Evolutionary conservation across 1,140 invertebrate species (phyloP), one percentile per base, ranked within the genome.

Genomic region (Cheumatopsyche charites): DNA sequence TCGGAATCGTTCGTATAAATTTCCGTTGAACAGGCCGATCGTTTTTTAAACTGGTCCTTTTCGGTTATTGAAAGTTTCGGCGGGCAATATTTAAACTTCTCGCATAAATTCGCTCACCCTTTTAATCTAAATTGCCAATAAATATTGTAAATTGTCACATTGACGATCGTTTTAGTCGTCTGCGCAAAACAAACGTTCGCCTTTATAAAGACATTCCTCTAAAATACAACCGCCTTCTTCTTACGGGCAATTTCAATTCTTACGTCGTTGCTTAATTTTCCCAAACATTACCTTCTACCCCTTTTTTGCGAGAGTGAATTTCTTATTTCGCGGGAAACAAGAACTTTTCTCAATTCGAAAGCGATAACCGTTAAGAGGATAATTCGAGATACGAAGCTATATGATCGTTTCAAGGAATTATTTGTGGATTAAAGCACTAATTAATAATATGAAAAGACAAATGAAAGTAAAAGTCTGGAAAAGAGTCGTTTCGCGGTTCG

Each of bases 81-180:
- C 55, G 23, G 17, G 13, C 55, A 58, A 58, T 21, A 58, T 58
- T 25, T 13, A 25, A 58, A 58, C 55, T 58, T 58, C 23, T 58
- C 55, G 21, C 55, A 58, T 58, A 58, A 58, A 58, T 58, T 58
- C 21, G 7, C 3, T 13, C 3, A 58, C 55, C 55, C 55, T 23
- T 58, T 58, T 58, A 58, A 58, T 58, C 55, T 58, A 58, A 58
- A 58, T 58, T 58, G 55, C 55, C 55, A 58, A 58, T 58, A 58
- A 58, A 58, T 58, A 58, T 58, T 58, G 19, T 58, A 58, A 58
- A 58, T 58, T 58, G 55, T 19, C 55, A 58, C 55, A 58, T 58
- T 58, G 55, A 58, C 21, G 55, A 23, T 23, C 55, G 23, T 23
- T 58, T 58, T 58, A 58, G 55, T 58, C 12, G 23, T 12, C 15